Evolutionary conservation across 2,888 invertebrate genomes (phyloP).

Genomic region (Iselma pallidipennis): DNA sequence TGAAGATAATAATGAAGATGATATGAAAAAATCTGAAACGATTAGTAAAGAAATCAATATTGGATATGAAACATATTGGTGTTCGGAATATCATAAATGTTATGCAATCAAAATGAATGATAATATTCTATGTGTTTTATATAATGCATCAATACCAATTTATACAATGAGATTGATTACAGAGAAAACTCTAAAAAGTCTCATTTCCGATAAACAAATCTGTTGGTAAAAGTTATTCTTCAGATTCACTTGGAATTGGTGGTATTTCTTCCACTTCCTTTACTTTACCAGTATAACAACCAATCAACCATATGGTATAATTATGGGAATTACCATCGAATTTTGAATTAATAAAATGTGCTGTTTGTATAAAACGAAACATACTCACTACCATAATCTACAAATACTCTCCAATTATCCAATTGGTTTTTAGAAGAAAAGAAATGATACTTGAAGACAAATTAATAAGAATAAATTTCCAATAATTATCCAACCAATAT

Average conservation of each 20-base stretch:
- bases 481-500: slow-evolving; percentile 47
- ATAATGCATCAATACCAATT: slow-evolving; percentile 72
- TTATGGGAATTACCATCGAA: slow-evolving; percentile 41
- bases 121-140: slow-evolving; percentile 74
- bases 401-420: slow-evolving; percentile 7
- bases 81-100: slow-evolving; percentile 85
- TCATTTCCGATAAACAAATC: slow-evolving; percentile 69
- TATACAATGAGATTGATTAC: slow-evolving; percentile 76
- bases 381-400: slow-evolving; percentile 27
- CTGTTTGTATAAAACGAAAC: slow-evolving; percentile 51
- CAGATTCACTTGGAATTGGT: slow-evolving; percentile 32
- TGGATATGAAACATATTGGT: slow-evolving; percentile 75
- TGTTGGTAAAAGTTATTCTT: slow-evolving; percentile 61
- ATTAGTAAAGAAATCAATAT: slow-evolving; percentile 33
- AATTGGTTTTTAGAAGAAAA: not conserved
- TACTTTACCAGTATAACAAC: slow-evolving; percentile 41
- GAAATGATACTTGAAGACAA: slow-evolving; percentile 39
- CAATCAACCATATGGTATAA: slow-evolving; percentile 51
- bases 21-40: slow-evolving; percentile 22
- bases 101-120: slow-evolving; percentile 70
- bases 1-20: slow-evolving; percentile 32
- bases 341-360: slow-evolving; percentile 40
- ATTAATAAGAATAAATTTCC: slow-evolving; percentile 42
- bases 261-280: slow-evolving; percentile 27
- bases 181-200: slow-evolving; percentile 65